Evolutionary conservation across 1,140 invertebrate species (phyloP), one percentile per base, ranked within the genome.

Genomic region (Pachypeltis micranthus): DNA sequence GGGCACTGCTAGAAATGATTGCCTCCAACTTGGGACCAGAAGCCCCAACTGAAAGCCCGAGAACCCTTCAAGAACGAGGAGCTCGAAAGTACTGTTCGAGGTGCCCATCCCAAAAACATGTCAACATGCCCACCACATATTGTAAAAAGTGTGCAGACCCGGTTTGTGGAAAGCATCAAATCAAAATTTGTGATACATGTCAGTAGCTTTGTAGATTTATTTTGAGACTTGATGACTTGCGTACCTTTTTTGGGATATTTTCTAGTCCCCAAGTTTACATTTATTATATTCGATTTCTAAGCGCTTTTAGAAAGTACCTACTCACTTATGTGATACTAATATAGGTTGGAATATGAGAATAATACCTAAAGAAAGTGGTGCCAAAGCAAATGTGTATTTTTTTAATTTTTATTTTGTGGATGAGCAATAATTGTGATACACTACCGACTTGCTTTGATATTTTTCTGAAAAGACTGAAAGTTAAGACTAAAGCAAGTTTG

Each of bases 1-100:
- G 23, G 47, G 21, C 12, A 51, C 47, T 51, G 47, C 47, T 10
- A 51, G 47, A 51, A 51, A 51, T 51, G 47, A 51, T 51, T 14
- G 4, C 47, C 47, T 51, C 47, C 47, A 51, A 51, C 47, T 51
- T 51, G 47, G 47, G 47, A 51, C 47, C 47, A 51, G 47, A 51
- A 51, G 47, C 47, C 47, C 47, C 47, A 4, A 51, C 47, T 51
- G 47, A 51, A 51, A 51, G 47, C 19, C 12, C 7, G 4, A 51
- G 19, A 51, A 7, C 47, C 47, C 47, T 51, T 21, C 47, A 51
- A 21, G 47, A 10, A 51, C 12, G 19, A 51, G 47, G 21, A 51
- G 47, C 47, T 16, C 47, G 47, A 51, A 51, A 21, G 47, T 51
- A 21, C 47, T 51, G 47, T 21, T 51, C 47, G 21, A 51, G 47